Percentiles rank a stretch among this genome's conserved stretches.
phyloP scores from a whole-genome alignment of 1,140 invertebrate species.

The Zaprionus ornatus region DNA sequence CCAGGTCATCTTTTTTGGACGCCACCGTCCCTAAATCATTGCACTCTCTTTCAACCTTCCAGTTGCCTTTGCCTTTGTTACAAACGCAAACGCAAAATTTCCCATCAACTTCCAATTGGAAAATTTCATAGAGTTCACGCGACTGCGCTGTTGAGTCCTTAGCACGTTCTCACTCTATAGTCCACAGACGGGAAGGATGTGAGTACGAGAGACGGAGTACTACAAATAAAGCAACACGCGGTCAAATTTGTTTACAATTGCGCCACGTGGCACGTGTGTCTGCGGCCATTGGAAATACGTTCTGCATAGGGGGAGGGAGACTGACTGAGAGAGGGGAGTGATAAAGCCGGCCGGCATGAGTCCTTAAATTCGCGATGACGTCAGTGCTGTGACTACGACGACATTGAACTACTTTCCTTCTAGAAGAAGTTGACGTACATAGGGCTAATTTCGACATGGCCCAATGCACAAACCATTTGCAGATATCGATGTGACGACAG shows the following conservation, averaged over 20 bases:
- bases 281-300: conserved; percentile 25
- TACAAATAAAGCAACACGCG: conserved; percentile 26
- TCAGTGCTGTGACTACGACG: conserved; percentile 50
- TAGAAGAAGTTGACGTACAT: background rate
- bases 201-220: conserved; percentile 9
- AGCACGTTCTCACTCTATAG: conserved; percentile 63
- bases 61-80: conserved; percentile 31
- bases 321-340: background rate
- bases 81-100: conserved; percentile 16
- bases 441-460: background rate
- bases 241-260: conserved; percentile 66
- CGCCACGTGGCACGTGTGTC: conserved; percentile 52
- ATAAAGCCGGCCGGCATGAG: conserved; percentile 57
- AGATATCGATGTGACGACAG: background rate
- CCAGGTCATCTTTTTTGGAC: background rate
- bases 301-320: background rate
- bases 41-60: conserved; percentile 30
- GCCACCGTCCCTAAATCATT: conserved; percentile 32
- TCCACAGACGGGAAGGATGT: conserved; percentile 29
- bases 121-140: conserved; percentile 51
- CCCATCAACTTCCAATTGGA: conserved; percentile 41
- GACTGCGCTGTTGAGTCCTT: conserved; percentile 40
- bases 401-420: conserved; percentile 71
- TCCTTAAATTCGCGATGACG: conserved; percentile 45
- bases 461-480: background rate